A percentile compares a stretch with the other conserved stretches of the same genome.
Evolutionary conservation across 1,140 invertebrate species (phyloP).

Genomic region (Pomacea maculata): DNA sequence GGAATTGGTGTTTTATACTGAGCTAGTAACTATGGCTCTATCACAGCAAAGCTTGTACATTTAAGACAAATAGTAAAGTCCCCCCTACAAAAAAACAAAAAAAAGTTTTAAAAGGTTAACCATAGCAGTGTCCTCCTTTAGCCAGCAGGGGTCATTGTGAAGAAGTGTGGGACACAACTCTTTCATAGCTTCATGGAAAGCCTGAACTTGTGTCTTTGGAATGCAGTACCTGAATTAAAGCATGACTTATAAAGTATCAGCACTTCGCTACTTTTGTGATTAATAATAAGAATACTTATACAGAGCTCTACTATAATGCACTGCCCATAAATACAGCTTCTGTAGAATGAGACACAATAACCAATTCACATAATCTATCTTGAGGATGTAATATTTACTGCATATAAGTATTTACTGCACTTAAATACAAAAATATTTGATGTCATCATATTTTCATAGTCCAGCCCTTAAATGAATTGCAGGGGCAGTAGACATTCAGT

Average conservation of each 20-base stretch:
- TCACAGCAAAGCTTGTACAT: too few relatives aligned
- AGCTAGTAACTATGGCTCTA: too few relatives aligned
- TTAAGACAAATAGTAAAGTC: too few relatives aligned
- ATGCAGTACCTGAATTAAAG: conserved; percentile 78
- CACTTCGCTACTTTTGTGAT: conserved; percentile 4
- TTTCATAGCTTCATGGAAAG: conserved; percentile 79
- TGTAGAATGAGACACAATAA: too few relatives aligned
- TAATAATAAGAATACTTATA: background rate
- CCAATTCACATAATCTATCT: too few relatives aligned
- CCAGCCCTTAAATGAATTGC: background rate
- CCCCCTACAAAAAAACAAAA: background rate
- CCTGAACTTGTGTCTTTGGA: conserved; percentile 78
- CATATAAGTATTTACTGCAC: too few relatives aligned
- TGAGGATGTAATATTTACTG: too few relatives aligned
- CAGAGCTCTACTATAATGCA: background rate
- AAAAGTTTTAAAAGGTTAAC: conserved; percentile 55
- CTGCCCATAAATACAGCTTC: too few relatives aligned
- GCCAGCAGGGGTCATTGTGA: conserved; percentile 83
- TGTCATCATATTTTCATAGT: background rate
- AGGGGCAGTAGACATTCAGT: too few relatives aligned
- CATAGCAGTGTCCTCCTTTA: conserved; percentile 94
- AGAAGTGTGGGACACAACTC: conserved; percentile 80
- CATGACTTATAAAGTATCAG: conserved; percentile 17
- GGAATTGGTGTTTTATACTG: too few relatives aligned
- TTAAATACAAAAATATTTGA: background rate